Percentiles rank a stretch among this genome's conserved stretches.
phyloP scores from a whole-genome alignment of 2,797 vertebrate genomes.

The Scarus forsteni region DNA sequence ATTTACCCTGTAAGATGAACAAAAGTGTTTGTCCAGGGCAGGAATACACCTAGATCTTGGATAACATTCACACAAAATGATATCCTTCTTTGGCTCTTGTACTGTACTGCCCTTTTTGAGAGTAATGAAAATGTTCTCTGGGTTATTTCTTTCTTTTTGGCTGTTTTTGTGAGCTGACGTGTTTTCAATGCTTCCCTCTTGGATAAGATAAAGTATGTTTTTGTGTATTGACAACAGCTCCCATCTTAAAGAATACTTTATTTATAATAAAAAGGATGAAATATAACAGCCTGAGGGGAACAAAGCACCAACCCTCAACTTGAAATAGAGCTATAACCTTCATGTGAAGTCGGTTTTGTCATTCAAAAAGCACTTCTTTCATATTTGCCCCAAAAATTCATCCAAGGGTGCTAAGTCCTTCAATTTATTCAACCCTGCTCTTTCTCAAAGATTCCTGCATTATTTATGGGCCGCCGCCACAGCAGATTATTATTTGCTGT shows the following conservation, averaged over 20 bases:
- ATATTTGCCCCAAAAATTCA: slow-evolving; percentile 51
- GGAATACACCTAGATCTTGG: slow-evolving; percentile 53
- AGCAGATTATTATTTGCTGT: slow-evolving; percentile 76
- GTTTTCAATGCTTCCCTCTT: slow-evolving; percentile 32
- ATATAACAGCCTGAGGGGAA: slow-evolving; percentile 25
- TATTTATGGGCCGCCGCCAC: slow-evolving; percentile 73
- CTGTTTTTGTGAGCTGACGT: slow-evolving; percentile 34
- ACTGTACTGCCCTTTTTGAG: slow-evolving; percentile 25
- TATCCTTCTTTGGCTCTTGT: slow-evolving; percentile 40
- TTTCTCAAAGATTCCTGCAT: slow-evolving; percentile 69
- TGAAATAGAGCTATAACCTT: slow-evolving; percentile 26
- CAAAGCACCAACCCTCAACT: slow-evolving; percentile 14
- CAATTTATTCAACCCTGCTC: slow-evolving; percentile 76
- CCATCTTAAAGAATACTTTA: slow-evolving; percentile 35
- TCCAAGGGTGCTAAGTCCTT: slow-evolving; percentile 60
- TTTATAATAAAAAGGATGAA: slow-evolving; percentile 37
- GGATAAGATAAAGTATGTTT: slow-evolving; percentile 26
- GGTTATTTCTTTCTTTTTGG: slow-evolving; percentile 31
- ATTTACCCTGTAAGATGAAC: slow-evolving; percentile 63
- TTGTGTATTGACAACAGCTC: slow-evolving; percentile 35
- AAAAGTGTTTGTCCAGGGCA: slow-evolving; percentile 59
- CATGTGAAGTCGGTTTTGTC: slow-evolving; percentile 42
- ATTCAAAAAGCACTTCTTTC: slow-evolving; percentile 46
- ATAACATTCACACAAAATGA: slow-evolving; percentile 52
- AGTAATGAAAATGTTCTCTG: slow-evolving; percentile 27